A percentile compares a stretch with the other conserved stretches of the same genome.
phyloP scores from a whole-genome alignment of 1,140 invertebrate species.

The Aphis gossypii region DNA sequence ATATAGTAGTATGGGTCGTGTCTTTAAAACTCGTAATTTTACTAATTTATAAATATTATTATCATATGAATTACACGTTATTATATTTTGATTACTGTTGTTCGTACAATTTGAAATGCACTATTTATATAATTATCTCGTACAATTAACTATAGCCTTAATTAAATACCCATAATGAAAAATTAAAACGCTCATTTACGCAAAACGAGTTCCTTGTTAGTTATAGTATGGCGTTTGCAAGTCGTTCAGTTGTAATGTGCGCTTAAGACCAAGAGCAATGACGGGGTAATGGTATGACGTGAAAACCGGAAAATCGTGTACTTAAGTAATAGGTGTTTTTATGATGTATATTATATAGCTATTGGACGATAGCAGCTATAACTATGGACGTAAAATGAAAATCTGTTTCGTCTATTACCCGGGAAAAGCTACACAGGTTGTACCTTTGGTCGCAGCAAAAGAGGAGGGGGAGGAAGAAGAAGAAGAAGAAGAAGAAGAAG shows the following conservation, averaged over 20 bases:
- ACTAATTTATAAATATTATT: too few relatives aligned
- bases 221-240: not conserved
- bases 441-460: not conserved
- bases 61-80: too few relatives aligned
- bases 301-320: not conserved
- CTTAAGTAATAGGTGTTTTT: not conserved
- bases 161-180: too few relatives aligned
- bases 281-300: not conserved
- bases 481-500: not conserved
- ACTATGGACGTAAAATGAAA: conserved; percentile 51
- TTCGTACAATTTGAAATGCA: too few relatives aligned
- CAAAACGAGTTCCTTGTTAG: not conserved
- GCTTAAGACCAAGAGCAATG: not conserved
- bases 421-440: conserved; percentile 39
- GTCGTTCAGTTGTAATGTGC: not conserved
- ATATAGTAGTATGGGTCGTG: not conserved
- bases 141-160: too few relatives aligned
- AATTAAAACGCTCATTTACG: too few relatives aligned
- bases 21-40: too few relatives aligned
- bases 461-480: not conserved
- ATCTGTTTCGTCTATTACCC: conserved; percentile 46
- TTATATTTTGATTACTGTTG: too few relatives aligned
- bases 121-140: too few relatives aligned
- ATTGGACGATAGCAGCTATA: not conserved
- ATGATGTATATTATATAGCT: not conserved